Evolutionary conservation across 2,113 vertebrate genomes (phyloP), one percentile per base, ranked within the genome.

Genomic region (Dasyornis broadbenti): DNA sequence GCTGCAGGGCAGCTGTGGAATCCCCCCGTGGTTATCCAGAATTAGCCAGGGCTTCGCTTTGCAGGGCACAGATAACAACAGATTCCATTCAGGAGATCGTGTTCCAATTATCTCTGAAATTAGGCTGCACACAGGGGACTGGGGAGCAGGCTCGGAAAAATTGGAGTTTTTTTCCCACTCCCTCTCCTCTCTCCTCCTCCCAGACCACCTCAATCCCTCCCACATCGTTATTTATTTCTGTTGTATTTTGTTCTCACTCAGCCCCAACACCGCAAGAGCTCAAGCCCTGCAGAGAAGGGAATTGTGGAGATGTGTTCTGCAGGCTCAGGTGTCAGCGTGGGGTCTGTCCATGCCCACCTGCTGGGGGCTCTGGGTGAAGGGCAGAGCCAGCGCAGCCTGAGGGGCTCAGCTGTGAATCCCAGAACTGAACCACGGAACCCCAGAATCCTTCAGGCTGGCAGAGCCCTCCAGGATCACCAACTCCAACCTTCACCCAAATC

Each of bases 71-170:
- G 81, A 64, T 40, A 91, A 92, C 90, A 86, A 56, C 20, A 85
- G 92, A 50, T 84, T 42, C 72, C 47, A n/a, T 61, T 78, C 89
- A 87, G 92, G 64, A 84, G 91, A 71, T 54, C 54, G 27, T 68
- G 76, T 31, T 61, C 78, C 72, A 89, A 68, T 89, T 70, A 86
- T 57, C 76, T 89, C 77, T 50, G 65, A 94, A 95, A 91, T 73
- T 18, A 71, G 56, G 47, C 64, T 3, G 3, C 52, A 45, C 77
- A 27, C 64, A 59, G 81, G 82, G 65, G 31, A 53, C 18, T 76
- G 37, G 28, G 56, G 21, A 86, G 91, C 56, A 71, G 47, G 15
- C 24, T 15, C 26, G 40, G 52, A 49, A 56, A 70, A 65, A 86
- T 9, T 4, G 27, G 8, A 3, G 0, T 10, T 50, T 61, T 65